Evolutionary conservation across 2,888 invertebrate species (phyloP).

Genomic region (Folsomia candida): DNA sequence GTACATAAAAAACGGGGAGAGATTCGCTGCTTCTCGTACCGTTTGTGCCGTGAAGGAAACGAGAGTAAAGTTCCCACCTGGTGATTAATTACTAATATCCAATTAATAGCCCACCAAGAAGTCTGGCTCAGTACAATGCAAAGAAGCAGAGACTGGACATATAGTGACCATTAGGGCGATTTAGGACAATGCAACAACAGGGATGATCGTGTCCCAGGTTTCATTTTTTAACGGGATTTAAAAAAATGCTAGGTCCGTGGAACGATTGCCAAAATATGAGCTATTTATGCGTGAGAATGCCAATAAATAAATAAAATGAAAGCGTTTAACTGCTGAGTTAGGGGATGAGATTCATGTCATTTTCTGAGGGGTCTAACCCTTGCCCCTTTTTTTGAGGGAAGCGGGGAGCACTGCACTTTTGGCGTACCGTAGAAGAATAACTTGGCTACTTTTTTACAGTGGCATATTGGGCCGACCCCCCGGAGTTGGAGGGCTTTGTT

Average conservation of each 20-base stretch:
- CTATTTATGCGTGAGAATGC: too few relatives aligned
- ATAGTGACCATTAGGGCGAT: not conserved
- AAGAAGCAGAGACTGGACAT: not conserved
- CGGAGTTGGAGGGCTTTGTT: not conserved
- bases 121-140: not conserved
- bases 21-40: not conserved
- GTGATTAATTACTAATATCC: constrained; percentile 16
- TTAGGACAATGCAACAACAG: not conserved
- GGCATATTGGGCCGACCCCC: constrained; percentile 2
- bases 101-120: constrained; percentile 10
- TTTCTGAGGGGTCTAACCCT: too few relatives aligned
- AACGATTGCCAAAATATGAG: too few relatives aligned
- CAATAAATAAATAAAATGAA: too few relatives aligned
- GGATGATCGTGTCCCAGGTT: not conserved
- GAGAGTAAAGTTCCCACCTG: constrained; percentile 2
- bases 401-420: too few relatives aligned
- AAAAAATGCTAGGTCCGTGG: not conserved
- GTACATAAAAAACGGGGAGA: not conserved
- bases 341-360: too few relatives aligned
- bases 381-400: too few relatives aligned
- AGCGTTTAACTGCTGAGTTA: too few relatives aligned
- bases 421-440: too few relatives aligned
- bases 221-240: not conserved
- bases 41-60: not conserved
- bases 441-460: not conserved